Evolutionary conservation across 2,113 vertebrate species (phyloP).

Genomic region (Trochalopteron elliotii): DNA sequence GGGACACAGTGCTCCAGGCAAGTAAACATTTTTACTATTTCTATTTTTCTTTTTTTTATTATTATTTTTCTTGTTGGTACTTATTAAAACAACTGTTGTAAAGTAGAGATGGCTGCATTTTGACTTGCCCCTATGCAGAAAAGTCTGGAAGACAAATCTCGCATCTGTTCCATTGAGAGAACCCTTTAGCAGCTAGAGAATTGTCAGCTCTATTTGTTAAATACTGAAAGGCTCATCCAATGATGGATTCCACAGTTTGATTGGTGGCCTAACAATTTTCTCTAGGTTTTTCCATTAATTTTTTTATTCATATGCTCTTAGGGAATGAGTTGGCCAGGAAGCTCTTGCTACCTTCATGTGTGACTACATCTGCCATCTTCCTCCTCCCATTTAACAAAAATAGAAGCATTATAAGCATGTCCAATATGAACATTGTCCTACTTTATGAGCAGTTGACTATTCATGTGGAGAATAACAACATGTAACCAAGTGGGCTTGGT

Average conservation of each 20-base stretch:
- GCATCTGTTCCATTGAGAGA: not conserved
- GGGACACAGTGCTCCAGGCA: not conserved
- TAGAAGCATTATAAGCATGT: not conserved
- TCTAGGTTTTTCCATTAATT: not conserved
- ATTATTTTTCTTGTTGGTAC: not conserved
- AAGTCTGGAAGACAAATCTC: not conserved
- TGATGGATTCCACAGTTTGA: not conserved
- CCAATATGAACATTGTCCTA: not conserved
- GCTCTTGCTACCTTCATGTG: not conserved
- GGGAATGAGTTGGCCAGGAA: not conserved
- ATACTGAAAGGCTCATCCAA: not conserved
- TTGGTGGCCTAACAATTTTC: not conserved
- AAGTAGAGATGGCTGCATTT: not conserved
- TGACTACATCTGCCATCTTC: not conserved
- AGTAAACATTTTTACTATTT: not conserved
- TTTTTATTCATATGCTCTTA: not conserved
- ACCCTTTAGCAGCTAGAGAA: not conserved
- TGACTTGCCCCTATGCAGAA: not conserved
- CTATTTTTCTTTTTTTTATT: not conserved
- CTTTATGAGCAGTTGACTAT: not conserved
- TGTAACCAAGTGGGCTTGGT: not conserved
- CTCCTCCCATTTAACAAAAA: not conserved
- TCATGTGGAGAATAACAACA: not conserved
- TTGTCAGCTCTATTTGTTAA: not conserved
- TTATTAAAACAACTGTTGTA: not conserved